Conservation (phyloP, 2,113 vertebrate species). For the Murina feae region DNA sequence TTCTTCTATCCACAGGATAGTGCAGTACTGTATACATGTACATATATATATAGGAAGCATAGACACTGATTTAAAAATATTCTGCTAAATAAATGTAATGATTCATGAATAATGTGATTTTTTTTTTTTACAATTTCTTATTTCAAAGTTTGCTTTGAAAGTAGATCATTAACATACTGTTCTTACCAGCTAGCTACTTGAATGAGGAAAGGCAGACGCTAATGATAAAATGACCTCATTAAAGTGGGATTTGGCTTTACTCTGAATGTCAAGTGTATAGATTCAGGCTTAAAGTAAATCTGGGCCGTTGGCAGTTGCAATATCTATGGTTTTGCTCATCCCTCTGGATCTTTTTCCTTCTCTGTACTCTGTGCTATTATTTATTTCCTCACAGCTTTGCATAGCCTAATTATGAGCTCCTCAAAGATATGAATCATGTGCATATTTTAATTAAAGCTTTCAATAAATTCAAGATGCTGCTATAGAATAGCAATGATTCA, state of each 20-base stretch:
- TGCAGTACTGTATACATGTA: background rate
- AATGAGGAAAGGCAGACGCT: slow-evolving; percentile 11
- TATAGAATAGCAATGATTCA: background rate
- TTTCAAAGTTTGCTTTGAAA: slow-evolving; percentile 37
- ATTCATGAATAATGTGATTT: background rate
- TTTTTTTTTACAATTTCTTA: slow-evolving; percentile 7
- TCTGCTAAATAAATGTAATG: background rate
- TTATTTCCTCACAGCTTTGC: slow-evolving; percentile 35
- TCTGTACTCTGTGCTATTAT: background rate
- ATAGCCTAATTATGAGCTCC: slow-evolving; percentile 26
- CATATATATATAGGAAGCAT: background rate
- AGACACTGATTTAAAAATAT: background rate
- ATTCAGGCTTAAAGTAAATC: slow-evolving; percentile 33
- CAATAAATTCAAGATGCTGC: background rate
- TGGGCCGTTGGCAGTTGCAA: background rate
- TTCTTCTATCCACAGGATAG: background rate
- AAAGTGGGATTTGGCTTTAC: slow-evolving; percentile 44
- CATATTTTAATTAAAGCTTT: slow-evolving; percentile 46
- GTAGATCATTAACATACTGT: slow-evolving; percentile 36
- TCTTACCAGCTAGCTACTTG: background rate
- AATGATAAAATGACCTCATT: slow-evolving; percentile 59
- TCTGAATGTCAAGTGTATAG: slow-evolving; percentile 48
- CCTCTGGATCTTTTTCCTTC: background rate
- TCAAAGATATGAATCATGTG: background rate
- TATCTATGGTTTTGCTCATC: slow-evolving; percentile 11